A percentile compares a stretch with the other conserved stretches of the same genome.
These are phyloP conservation scores for Chirona hameri DNA, from an alignment of 2,888 invertebrate genomes.

Conservation along the genomic window DNA sequence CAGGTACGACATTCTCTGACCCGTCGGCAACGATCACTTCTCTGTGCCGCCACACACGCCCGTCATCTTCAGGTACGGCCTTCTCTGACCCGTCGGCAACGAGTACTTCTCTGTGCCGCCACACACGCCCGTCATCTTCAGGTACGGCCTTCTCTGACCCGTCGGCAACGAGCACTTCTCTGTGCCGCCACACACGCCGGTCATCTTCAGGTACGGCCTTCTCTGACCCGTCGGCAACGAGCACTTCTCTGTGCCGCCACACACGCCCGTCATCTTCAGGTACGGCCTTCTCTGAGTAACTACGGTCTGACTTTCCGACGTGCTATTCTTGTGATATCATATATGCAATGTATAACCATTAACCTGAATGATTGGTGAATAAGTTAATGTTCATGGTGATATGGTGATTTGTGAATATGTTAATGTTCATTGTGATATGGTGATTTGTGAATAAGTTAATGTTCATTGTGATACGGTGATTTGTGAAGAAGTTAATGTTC, in stretches of 20 bases:
- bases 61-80: conserved; percentile 76
- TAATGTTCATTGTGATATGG: no score
- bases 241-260: conserved; percentile 86
- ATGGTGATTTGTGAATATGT: no score
- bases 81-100: conserved; percentile 47
- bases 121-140: conserved; percentile 94
- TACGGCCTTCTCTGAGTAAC: no score
- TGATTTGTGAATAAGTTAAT: no score
- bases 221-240: conserved; percentile 49
- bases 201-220: conserved; percentile 74
- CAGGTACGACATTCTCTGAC: conserved; percentile 54
- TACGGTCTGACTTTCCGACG: no score
- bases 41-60: conserved; percentile 93
- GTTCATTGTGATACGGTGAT: no score
- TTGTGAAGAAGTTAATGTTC: no score
- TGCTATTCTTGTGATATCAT: no score
- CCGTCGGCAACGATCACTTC: conserved; percentile 63
- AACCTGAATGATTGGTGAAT: no score
- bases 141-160: conserved; percentile 51
- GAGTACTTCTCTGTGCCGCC: conserved; percentile 83
- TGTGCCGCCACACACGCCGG: conserved; percentile 91
- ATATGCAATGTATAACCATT: no score
- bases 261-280: conserved; percentile 75
- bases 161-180: conserved; percentile 67
- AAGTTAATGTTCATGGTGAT: no score